phyloP scores from a whole-genome alignment of 2,888 invertebrate genomes.

The Suillia variegata region DNA sequence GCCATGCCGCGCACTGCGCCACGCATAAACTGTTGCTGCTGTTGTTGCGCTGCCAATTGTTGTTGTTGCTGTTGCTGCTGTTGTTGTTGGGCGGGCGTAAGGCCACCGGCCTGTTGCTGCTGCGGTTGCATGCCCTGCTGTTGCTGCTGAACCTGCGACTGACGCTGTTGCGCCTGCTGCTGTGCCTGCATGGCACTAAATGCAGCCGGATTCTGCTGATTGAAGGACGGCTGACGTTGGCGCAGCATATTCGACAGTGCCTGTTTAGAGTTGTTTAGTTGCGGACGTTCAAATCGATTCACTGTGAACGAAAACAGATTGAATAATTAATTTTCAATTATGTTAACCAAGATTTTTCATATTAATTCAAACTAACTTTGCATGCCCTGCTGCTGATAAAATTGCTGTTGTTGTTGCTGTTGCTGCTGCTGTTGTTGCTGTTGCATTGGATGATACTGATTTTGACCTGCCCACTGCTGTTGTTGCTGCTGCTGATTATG shows the following conservation, averaged over 20 bases:
- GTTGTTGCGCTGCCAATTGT: conserved; percentile 45
- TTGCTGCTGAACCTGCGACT: conserved; percentile 57
- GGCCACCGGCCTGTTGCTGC: conserved; percentile 56
- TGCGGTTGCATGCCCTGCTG: conserved; percentile 44
- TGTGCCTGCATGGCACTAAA: conserved; percentile 54
- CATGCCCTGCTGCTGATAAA: conserved; percentile 58
- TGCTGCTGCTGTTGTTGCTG: conserved; percentile 45
- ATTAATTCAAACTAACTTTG: conserved; percentile 44
- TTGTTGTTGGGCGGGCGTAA: conserved; percentile 46
- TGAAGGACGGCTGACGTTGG: conserved; percentile 71
- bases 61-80: conserved; percentile 40
- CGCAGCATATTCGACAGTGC: conserved; percentile 86
- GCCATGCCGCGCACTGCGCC: conserved; percentile 55
- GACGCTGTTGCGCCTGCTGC: conserved; percentile 53
- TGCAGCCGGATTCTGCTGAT: conserved; percentile 47
- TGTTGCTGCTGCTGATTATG: conserved; percentile 62
- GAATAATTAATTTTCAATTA: no score
- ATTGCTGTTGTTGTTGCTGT: conserved; percentile 46
- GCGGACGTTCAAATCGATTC: conserved; percentile 61
- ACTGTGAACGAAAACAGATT: conserved; percentile 37
- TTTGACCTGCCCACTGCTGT: conserved; percentile 58
- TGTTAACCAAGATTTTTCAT: no score
- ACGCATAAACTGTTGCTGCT: conserved; percentile 56
- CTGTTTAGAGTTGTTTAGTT: conserved; percentile 74
- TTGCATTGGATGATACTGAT: conserved; percentile 54